A percentile compares a stretch with the other conserved stretches of the same genome.
Conservation (phyloP, 2,797 vertebrate genomes). For the Sarcoramphus papa region DNA sequence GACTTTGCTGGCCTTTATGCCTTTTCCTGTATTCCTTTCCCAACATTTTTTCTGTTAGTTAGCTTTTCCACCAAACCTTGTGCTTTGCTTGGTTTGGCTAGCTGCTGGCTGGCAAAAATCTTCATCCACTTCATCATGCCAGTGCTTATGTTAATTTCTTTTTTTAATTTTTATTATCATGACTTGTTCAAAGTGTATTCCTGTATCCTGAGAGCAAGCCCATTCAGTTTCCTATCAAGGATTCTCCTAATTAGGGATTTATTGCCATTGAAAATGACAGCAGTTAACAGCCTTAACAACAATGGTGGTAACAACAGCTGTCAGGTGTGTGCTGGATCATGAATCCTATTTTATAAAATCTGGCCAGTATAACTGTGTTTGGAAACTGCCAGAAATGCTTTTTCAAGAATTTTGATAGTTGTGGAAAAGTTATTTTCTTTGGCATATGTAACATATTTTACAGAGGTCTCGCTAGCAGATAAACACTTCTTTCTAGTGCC, state of each 20-base stretch:
- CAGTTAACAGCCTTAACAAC: neutral
- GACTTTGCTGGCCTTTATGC: neutral
- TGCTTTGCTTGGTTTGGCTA: neutral
- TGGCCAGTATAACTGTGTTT: neutral
- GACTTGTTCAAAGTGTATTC: neutral
- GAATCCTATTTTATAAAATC: constrained; percentile 1
- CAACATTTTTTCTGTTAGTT: neutral
- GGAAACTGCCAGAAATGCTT: neutral
- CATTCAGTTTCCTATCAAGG: neutral
- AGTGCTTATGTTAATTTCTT: neutral
- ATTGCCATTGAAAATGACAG: neutral
- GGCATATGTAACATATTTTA: neutral
- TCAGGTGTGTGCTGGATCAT: neutral
- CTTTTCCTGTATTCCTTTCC: neutral
- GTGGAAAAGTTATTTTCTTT: neutral
- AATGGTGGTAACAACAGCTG: neutral
- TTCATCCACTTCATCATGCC: neutral
- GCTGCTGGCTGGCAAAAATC: neutral
- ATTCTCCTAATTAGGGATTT: neutral
- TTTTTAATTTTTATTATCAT: neutral
- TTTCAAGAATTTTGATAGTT: neutral
- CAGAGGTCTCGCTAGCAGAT: neutral
- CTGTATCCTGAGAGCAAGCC: neutral
- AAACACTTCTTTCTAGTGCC: neutral
- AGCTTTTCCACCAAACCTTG: neutral